Evolutionary conservation across 2,888 invertebrate species (phyloP).

Genomic region (Philereme vetulata): DNA sequence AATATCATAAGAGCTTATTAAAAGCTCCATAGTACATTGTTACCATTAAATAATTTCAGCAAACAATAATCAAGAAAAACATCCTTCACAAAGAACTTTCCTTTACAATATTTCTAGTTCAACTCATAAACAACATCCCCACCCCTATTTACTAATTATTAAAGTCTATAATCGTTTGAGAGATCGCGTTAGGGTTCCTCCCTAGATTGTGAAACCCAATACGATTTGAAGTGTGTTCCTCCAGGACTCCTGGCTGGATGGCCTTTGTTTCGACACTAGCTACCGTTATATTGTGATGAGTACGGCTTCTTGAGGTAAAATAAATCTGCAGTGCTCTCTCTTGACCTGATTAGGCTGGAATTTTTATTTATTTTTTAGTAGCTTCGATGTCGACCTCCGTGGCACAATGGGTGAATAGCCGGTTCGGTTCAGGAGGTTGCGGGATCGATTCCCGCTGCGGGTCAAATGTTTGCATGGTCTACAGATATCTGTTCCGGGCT

Average conservation of each 20-base stretch:
- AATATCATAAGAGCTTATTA: neutral
- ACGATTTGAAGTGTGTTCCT: conserved; percentile 52
- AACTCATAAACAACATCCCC: conserved; percentile 12
- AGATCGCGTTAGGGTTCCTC: conserved; percentile 9
- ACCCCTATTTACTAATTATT: conserved; percentile 9
- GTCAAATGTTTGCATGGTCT: too few relatives aligned
- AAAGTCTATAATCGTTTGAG: conserved; percentile 34
- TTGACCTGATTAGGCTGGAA: neutral
- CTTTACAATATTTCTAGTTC: conserved; percentile 32
- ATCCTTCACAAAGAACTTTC: conserved; percentile 52
- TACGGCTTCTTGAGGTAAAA: conserved; percentile 17
- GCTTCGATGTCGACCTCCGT: too few relatives aligned
- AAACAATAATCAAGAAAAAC: conserved; percentile 59
- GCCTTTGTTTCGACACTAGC: conserved; percentile 67
- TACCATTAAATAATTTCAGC: conserved; percentile 28
- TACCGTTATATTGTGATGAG: conserved; percentile 53
- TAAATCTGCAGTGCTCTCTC: conserved; percentile 7
- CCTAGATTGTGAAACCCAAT: conserved; percentile 38
- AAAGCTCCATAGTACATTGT: conserved; percentile 13
- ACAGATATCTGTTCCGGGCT: too few relatives aligned
- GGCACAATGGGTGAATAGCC: too few relatives aligned
- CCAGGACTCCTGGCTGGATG: conserved; percentile 55
- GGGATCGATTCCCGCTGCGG: too few relatives aligned
- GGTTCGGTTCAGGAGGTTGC: too few relatives aligned
- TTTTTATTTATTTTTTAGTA: too few relatives aligned